Base-by-base conservation (phyloP, 1,140 invertebrate genomes). In the Leucophenga varia region DNA sequence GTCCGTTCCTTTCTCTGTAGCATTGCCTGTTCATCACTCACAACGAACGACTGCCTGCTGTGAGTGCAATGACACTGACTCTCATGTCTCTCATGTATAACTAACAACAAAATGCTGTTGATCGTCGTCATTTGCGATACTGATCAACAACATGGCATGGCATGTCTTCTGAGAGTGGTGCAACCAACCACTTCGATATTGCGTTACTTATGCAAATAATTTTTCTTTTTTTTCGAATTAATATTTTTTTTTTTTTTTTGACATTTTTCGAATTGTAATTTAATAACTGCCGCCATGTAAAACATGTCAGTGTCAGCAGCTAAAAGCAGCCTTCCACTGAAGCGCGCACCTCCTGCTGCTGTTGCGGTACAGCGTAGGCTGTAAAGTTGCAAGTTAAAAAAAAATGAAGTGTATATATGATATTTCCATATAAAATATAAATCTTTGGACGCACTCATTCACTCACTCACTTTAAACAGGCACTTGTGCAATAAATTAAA, bases 401-500 rank as follows among this genome's bases (percentile, higher is more conserved):
- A 6, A 28, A 7, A 12, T 22, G 43, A 44, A n/a, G 42, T 18
- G 20, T 48, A 36, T 18, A 12, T 42, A 32, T 54, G 57, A 44
- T 55, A 49, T 52, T 52, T 55, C 60, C 64, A 61, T 67, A 59
- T 64, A 65, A 65, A n/a, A n/a, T n/a, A n/a, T n/a, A n/a, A n/a
- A n/a, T n/a, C n/a, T n/a, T n/a, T n/a, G n/a, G n/a, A n/a, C n/a
- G n/a, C n/a, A n/a, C n/a, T n/a, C n/a, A n/a, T n/a, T n/a, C n/a
- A n/a, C n/a, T n/a, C n/a, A n/a, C n/a, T n/a, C n/a, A n/a, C n/a
- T n/a, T n/a, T n/a, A n/a, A n/a, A n/a, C n/a, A n/a, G n/a, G 64
- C 63, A 65, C 63, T 65, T 65, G 63, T 65, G 63, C 63, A 67
- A 65, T 65, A 65, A 65, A 65, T 65, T 65, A 65, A 65, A 65